Evolutionary conservation across 2,797 vertebrate species (phyloP).

Genomic region (Dermochelys coriacea): DNA sequence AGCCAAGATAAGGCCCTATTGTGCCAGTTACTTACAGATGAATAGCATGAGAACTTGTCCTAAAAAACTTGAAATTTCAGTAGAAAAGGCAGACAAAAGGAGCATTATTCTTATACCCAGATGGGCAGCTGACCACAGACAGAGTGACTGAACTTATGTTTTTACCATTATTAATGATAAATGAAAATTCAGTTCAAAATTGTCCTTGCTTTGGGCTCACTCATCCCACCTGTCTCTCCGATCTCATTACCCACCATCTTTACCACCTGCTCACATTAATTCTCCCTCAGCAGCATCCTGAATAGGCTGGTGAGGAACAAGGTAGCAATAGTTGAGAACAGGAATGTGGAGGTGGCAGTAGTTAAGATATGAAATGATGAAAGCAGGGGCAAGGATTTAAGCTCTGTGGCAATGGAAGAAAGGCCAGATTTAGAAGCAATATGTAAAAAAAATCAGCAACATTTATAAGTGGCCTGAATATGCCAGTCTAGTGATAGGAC

Average conservation of each 20-base stretch:
- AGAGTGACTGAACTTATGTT: not conserved
- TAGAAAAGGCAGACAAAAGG: not conserved
- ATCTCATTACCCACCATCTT: not conserved
- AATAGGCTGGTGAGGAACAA: not conserved
- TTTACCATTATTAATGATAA: not conserved
- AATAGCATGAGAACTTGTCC: not conserved
- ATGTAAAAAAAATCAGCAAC: not conserved
- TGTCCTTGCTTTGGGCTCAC: not conserved
- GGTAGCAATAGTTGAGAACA: not conserved
- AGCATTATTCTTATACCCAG: not conserved
- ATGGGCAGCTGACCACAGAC: not conserved
- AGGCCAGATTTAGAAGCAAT: not conserved
- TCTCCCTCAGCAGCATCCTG: not conserved
- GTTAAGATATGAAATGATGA: not conserved
- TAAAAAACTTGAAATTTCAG: not conserved
- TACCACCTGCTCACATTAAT: not conserved
- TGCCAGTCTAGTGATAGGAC: not conserved
- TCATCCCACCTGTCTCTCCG: not conserved
- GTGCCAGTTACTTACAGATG: not conserved
- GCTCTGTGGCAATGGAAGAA: not conserved
- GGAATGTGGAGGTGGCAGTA: not conserved
- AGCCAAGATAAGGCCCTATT: accelerated
- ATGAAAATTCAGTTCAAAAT: not conserved
- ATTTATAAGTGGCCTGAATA: not conserved
- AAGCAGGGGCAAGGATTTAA: not conserved